Base-by-base conservation (phyloP, 2,888 invertebrate genomes). In the Chymomyza fuscimana region DNA sequence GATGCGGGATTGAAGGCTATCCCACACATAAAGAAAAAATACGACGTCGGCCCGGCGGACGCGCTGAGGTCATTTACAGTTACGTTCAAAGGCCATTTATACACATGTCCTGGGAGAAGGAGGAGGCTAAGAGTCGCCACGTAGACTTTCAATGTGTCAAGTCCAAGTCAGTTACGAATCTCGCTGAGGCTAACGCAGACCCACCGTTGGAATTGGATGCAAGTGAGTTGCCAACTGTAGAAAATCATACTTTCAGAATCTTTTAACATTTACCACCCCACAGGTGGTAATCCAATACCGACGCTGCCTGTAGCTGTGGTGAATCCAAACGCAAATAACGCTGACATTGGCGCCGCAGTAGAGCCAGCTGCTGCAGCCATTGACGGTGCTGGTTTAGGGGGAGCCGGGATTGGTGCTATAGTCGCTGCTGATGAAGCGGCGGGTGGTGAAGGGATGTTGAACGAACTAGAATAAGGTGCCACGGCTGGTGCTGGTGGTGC, bases 11-110 rank as follows among this genome's bases (percentile, higher is more conserved):
- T 73, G 99, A 99, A 93, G 99, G 99, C 0, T 99, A 99, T 92
- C 99, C 99, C 4, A 99, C 99, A 0, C 98, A 99, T 93, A 99
- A 99, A 91, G 99, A 99, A 91, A 99, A 99, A 91, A 96, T 99
- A 1, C 98, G 98, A 92, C 96, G 97, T 89, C 94, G 99, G 22
- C 97, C 98, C 0, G 99, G 99, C 1, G 98, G 98, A 0, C 93
- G 98, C 4, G 96, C 98, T 0, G 99, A 99, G 92, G 91, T 92
- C 4, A 99, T 99, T 79, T 99, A 99, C 93, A 99, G 99, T 92
- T 99, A 99, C 92, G 99, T 99, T 0, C 99, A 99, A 91, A 94
- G 99, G 0, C 99, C 99, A 0, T 99, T 99, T 92, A 97, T 99
- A 66, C 98, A 99, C 90, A 92, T 92, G 92, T 92, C 92, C 0